Evolutionary conservation across 2,797 vertebrate species (phyloP).

Genomic region (Danio choprae): DNA sequence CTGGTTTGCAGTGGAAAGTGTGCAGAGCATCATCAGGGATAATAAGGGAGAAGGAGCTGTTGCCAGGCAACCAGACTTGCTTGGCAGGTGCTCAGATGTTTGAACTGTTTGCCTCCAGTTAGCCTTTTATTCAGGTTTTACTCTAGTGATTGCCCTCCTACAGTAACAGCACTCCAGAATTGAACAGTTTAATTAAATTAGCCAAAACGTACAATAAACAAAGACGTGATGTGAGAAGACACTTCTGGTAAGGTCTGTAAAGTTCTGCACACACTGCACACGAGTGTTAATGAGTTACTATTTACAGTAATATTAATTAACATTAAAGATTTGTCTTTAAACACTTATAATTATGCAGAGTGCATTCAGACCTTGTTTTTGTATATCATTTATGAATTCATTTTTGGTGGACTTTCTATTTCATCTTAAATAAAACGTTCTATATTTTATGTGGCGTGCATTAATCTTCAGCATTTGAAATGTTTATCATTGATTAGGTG

Average conservation of each 20-base stretch:
- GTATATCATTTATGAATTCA: too few species aligned
- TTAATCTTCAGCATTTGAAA: too few species aligned
- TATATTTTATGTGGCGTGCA: too few species aligned
- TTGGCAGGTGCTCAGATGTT: conserved; percentile 67
- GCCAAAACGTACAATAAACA: not conserved
- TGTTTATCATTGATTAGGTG: too few species aligned
- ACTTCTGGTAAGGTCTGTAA: not conserved
- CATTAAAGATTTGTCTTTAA: too few species aligned
- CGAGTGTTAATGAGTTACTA: too few species aligned
- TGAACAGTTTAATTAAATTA: not conserved
- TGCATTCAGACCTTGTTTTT: too few species aligned
- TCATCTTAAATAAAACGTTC: too few species aligned
- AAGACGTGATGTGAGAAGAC: not conserved
- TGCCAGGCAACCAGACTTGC: conserved; percentile 72
- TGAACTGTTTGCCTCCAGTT: conserved; percentile 17
- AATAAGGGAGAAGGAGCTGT: conserved; percentile 63
- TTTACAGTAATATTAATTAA: too few species aligned
- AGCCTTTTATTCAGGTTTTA: conserved; percentile 7
- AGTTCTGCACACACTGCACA: too few species aligned
- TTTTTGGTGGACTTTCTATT: too few species aligned
- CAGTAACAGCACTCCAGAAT: not conserved
- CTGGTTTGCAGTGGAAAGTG: conserved; percentile 42
- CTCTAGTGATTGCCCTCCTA: not conserved
- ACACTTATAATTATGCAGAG: too few species aligned
- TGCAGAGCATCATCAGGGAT: conserved; percentile 44